phyloP scores from a whole-genome alignment of 2,113 vertebrate genomes.

The Phylloscopus trochiloides region DNA sequence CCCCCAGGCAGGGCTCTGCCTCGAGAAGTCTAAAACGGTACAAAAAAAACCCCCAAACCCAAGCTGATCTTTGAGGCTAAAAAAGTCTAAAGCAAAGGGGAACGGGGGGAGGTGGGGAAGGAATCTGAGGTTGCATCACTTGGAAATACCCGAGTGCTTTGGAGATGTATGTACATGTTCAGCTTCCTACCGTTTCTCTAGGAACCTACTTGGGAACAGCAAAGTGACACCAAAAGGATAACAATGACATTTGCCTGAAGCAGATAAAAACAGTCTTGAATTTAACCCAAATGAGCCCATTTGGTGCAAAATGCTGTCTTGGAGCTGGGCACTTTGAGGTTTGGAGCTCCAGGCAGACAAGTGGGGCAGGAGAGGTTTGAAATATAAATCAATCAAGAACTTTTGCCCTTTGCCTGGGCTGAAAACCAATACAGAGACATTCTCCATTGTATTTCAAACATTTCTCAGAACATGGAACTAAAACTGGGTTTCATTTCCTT shows the following conservation, averaged over 20 bases:
- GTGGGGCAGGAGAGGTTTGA: neutral
- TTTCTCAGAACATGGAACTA: neutral
- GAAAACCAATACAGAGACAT: neutral
- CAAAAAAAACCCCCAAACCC: neutral
- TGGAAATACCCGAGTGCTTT: conserved; percentile 34
- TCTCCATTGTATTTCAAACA: neutral
- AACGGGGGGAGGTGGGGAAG: neutral
- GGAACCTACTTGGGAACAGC: neutral
- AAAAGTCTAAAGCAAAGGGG: neutral
- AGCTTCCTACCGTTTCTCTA: neutral
- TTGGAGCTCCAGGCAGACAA: neutral
- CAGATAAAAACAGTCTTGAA: neutral
- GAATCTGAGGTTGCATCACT: conserved; percentile 55
- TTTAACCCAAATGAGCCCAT: neutral
- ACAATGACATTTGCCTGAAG: conserved; percentile 18
- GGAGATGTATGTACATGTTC: conserved; percentile 49
- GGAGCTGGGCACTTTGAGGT: neutral
- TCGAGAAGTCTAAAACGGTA: neutral
- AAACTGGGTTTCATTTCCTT: neutral
- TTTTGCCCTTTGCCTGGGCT: conserved; percentile 14
- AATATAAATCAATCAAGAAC: neutral
- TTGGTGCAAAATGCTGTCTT: neutral
- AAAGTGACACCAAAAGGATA: conserved; percentile 37
- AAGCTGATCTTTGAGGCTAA: neutral
- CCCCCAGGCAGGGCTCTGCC: neutral